A percentile compares a stretch with the other conserved stretches of the same genome.
Evolutionary conservation across 2,888 invertebrate species (phyloP).

Genomic region (Mythimna albipuncta): DNA sequence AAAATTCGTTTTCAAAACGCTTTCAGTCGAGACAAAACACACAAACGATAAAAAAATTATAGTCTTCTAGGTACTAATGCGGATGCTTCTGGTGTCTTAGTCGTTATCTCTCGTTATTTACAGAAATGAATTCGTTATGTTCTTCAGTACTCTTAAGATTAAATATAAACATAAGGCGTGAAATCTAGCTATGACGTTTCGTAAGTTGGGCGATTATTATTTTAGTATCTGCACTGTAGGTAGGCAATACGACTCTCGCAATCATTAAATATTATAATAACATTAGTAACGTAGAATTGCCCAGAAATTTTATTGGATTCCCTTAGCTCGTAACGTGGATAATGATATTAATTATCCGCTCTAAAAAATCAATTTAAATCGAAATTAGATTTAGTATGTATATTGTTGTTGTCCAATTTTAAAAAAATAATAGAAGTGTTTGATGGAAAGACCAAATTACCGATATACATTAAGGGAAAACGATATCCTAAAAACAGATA

Average conservation of each 20-base stretch:
- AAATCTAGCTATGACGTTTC: conserved; percentile 60
- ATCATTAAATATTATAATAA: conserved; percentile 21
- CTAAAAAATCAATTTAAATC: neutral
- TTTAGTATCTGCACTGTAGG: conserved; percentile 37
- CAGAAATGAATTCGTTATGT: conserved; percentile 19
- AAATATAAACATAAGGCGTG: conserved; percentile 32
- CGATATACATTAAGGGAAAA: too few relatives aligned
- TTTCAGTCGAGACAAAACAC: conserved; percentile 20
- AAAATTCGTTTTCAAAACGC: conserved; percentile 21
- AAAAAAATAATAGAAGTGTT: neutral
- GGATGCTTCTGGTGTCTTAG: conserved; percentile 33
- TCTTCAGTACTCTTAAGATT: conserved; percentile 31
- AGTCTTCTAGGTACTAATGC: neutral
- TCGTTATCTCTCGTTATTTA: conserved; percentile 6
- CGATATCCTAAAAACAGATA: neutral
- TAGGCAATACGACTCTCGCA: conserved; percentile 17
- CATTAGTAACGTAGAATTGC: neutral
- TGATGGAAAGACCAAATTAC: neutral
- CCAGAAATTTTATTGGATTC: neutral
- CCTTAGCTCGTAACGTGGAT: neutral
- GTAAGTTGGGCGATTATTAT: conserved; percentile 44
- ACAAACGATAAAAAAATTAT: conserved; percentile 21
- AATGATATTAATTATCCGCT: neutral
- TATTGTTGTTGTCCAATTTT: neutral
- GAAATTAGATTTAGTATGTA: too few relatives aligned